Evolutionary conservation across 2,113 vertebrate genomes (phyloP).

Genomic region (Petaurus breviceps): DNA sequence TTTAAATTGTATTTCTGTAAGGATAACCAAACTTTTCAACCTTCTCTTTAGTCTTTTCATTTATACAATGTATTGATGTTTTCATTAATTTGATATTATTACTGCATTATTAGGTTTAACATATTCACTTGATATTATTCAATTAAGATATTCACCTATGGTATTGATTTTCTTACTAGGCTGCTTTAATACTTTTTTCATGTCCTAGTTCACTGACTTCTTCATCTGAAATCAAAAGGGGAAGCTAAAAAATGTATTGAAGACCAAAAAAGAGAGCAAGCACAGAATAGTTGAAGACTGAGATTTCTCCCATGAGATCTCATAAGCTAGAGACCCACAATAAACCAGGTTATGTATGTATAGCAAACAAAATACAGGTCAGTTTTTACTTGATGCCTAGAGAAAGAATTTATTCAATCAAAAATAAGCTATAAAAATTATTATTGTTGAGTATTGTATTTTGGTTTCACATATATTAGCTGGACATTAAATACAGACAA

Average conservation of each 20-base stretch:
- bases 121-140: constrained; percentile 38
- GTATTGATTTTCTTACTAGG: constrained; percentile 16
- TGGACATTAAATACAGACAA: background rate
- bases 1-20: background rate
- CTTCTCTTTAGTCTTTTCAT: background rate
- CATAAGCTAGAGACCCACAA: background rate
- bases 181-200: constrained; percentile 55
- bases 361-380: background rate
- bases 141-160: background rate
- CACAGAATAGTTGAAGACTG: background rate
- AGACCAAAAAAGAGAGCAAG: background rate
- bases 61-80: background rate
- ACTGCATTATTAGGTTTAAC: background rate
- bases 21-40: background rate
- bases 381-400: background rate
- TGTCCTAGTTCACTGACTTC: constrained; percentile 13
- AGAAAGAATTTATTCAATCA: background rate
- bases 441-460: background rate
- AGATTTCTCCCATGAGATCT: constrained; percentile 24
- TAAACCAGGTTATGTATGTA: background rate
- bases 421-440: background rate
- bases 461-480: background rate
- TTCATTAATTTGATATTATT: constrained; percentile 17
- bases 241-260: background rate
- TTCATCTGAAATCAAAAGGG: constrained; percentile 45